phyloP scores from a whole-genome alignment of 2,888 invertebrate genomes.

The Cepaea hortensis region DNA sequence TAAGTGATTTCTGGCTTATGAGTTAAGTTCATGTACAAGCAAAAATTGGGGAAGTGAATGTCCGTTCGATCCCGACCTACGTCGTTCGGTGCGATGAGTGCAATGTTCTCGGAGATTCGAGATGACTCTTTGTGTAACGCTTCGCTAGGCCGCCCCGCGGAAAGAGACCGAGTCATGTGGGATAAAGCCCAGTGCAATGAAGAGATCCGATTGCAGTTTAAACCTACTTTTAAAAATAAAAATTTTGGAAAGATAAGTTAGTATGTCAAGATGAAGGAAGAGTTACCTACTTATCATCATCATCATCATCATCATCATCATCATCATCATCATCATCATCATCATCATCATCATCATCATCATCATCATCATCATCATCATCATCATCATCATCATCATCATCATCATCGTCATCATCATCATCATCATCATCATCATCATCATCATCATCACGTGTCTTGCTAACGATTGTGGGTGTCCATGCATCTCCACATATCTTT shows the following conservation, averaged over 20 bases:
- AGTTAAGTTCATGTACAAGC: no score
- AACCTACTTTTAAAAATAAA: not conserved
- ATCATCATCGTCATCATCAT: not conserved
- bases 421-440: not conserved
- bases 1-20: no score
- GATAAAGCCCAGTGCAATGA: no score
- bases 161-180: no score
- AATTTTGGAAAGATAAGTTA: not conserved
- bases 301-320: not conserved
- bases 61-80: not conserved
- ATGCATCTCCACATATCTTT: no score
- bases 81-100: not conserved
- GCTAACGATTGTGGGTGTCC: no score
- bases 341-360: not conserved
- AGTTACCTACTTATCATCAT: not conserved
- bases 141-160: not conserved
- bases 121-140: not conserved
- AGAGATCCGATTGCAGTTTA: not conserved
- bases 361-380: not conserved
- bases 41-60: no score
- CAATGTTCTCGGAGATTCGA: not conserved
- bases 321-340: slow-evolving; percentile 1
- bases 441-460: not conserved
- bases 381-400: slow-evolving; percentile 1
- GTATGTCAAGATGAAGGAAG: no score